Evolutionary conservation across 2,888 invertebrate species (phyloP), one percentile per base, ranked within the genome.

Genomic region (Nasonia oneida): DNA sequence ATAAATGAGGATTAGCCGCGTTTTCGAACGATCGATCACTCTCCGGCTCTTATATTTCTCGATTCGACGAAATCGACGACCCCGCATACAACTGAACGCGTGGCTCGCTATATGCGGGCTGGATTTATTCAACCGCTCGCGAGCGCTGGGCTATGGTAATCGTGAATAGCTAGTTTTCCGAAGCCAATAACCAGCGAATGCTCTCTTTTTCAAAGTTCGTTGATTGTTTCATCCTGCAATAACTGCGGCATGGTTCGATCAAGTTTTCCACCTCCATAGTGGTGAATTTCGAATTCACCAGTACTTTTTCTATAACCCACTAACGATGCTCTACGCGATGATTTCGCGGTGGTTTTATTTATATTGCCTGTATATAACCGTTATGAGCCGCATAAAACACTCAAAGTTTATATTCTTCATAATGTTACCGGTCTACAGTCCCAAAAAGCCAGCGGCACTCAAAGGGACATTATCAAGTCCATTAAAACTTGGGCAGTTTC

Each of bases 401-500:
- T 33, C 29, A 10, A 33, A 37, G 37, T 33, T 67, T 37, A 67
- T 67, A 37, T 67, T 67, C 29, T 67, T 67, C 37, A 37, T 37
- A 12, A 14, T 67, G 29, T 67, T 33, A 29, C 33, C 33, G 33
- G 67, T 3, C 29, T 37, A 23, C 14, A 12, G 29, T 71, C 37
- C 71, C 71, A 71, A 71, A 71, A 71, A 71, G 18, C 39, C 39
- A 71, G 37, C 39, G 4, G 71, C 39, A 71, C 33, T 71, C 71
- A 15, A 71, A 71, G 18, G 37, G 33, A 71, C 71, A 71, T 71
- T 71, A 71, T 39, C 71, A 39, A 71, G 67, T 71, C 71, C 39
- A 71, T 71, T 71, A 71, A 71, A 71, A 71, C 71, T 71, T 71
- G 15, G 71, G 39, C 71, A 71, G 71, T 71, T 71, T 71, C 37